phyloP scores from a whole-genome alignment of 2,888 invertebrate genomes.

The Octonoba sinensis region DNA sequence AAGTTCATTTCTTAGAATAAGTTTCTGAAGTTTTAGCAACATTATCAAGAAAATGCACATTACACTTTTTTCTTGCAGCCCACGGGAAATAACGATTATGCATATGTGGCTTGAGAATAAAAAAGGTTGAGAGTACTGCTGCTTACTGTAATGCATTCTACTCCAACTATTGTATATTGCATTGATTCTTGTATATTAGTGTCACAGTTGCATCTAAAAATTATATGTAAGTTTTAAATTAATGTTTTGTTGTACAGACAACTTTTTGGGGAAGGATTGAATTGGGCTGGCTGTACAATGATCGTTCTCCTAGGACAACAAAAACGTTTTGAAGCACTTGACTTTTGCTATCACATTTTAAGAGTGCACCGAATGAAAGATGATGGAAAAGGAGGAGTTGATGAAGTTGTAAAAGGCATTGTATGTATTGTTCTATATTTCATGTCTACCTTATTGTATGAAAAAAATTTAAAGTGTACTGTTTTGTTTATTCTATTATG shows the following conservation, averaged over 20 bases:
- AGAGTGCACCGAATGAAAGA: constrained; percentile 85
- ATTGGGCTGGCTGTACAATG: constrained; percentile 99
- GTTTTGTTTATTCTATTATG: neutral
- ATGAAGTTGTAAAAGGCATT: constrained; percentile 93
- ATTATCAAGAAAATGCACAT: too few species aligned
- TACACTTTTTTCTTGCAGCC: too few species aligned
- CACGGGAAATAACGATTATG: too few species aligned
- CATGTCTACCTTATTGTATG: neutral
- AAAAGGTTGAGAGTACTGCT: too few species aligned
- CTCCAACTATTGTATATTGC: too few species aligned
- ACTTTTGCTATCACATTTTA: constrained; percentile 98
- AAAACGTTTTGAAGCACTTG: constrained; percentile 94
- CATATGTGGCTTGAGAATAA: too few species aligned
- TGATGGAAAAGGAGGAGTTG: constrained; percentile 94
- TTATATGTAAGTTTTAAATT: too few species aligned
- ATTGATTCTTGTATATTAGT: too few species aligned
- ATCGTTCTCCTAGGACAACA: constrained; percentile 95
- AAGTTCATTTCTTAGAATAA: too few species aligned
- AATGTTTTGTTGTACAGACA: constrained; percentile 76
- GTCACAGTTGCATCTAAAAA: too few species aligned
- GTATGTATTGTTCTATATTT: constrained; percentile 31
- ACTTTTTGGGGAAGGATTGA: constrained; percentile 96
- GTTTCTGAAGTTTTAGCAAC: too few species aligned
- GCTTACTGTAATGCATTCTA: too few species aligned
- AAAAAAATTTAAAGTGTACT: neutral